phyloP scores from a whole-genome alignment of 2,797 vertebrate species.

The Neopelma chrysocephalum region DNA sequence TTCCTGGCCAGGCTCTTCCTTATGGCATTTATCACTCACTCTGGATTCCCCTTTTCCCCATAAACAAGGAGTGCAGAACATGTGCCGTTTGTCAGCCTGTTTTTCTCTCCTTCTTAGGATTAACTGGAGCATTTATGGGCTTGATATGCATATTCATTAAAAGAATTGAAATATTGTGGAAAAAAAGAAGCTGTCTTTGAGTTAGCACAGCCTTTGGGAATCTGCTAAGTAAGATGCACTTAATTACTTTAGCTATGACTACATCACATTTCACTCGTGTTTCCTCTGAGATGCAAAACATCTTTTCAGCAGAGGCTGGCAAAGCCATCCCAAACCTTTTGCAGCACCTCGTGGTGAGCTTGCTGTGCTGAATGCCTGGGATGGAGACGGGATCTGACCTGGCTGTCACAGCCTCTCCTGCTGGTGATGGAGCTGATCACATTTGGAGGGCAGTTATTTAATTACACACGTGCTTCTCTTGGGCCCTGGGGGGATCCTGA shows the following conservation, averaged over 20 bases:
- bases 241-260: conserved; percentile 60
- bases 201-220: conserved; percentile 60
- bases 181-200: conserved; percentile 25
- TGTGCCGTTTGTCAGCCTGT: neutral
- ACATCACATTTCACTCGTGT: conserved; percentile 34
- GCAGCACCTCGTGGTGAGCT: neutral
- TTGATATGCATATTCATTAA: conserved; percentile 50
- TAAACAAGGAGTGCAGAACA: neutral
- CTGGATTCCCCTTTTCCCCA: neutral
- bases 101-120: neutral
- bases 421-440: neutral
- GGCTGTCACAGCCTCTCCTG: accelerated
- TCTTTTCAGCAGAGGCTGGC: neutral
- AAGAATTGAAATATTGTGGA: conserved; percentile 9
- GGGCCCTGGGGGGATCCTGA: neutral
- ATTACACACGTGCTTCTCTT: accelerated
- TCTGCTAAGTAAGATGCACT: conserved; percentile 63
- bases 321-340: neutral
- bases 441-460: neutral
- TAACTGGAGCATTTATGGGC: neutral
- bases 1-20: neutral
- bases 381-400: neutral
- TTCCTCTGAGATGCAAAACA: conserved; percentile 35
- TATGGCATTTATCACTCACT: accelerated
- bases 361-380: accelerated